A percentile compares a stretch with the other conserved stretches of the same genome.
Conservation (phyloP, 2,113 vertebrate genomes). For the Propithecus coquereli region DNA sequence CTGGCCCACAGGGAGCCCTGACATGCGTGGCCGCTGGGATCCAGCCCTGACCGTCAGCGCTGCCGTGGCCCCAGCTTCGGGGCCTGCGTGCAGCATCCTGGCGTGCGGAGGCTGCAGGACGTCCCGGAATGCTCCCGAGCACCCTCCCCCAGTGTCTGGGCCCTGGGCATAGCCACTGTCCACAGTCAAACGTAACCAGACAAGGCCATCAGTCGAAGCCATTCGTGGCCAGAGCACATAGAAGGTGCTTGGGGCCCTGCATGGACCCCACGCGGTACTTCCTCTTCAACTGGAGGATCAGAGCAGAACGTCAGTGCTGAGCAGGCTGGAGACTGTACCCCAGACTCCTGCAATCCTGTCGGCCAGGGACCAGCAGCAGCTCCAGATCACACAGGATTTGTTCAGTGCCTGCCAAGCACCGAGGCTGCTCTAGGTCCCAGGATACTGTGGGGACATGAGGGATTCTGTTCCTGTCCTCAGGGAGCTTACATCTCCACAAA, state of each 20-base stretch:
- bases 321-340: not conserved
- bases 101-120: no score
- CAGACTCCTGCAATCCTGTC: not conserved
- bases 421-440: not conserved
- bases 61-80: not conserved
- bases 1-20: not conserved
- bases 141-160: not conserved
- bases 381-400: not conserved
- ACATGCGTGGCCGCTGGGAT: accelerated
- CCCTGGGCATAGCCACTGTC: not conserved
- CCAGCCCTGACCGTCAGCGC: not conserved
- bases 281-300: not conserved
- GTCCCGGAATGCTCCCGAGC: not conserved
- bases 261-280: no score
- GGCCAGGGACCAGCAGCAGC: not conserved
- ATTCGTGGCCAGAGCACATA: not conserved
- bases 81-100: not conserved
- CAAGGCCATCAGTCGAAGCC: not conserved
- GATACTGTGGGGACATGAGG: not conserved
- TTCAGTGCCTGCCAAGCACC: not conserved
- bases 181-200: not conserved
- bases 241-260: not conserved
- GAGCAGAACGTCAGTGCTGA: not conserved
- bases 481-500: not conserved
- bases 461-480: not conserved